Evolutionary conservation across 2,113 vertebrate species (phyloP).

Genomic region (Aegithalos caudatus): DNA sequence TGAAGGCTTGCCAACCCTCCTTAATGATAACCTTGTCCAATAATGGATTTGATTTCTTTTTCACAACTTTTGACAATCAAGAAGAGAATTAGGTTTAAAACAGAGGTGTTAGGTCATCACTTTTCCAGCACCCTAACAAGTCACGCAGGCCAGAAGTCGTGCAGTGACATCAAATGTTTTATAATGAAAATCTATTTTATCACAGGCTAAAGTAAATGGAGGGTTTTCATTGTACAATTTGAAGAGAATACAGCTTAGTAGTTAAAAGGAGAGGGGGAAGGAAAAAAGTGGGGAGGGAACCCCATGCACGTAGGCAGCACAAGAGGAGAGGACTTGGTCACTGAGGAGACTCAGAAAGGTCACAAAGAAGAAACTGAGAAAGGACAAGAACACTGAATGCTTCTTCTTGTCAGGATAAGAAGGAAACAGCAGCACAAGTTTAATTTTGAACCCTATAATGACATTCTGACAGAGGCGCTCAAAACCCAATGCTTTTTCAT

Average conservation of each 20-base stretch:
- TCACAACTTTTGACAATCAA: conserved; percentile 48
- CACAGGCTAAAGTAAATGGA: conserved; percentile 41
- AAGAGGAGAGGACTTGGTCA: background rate
- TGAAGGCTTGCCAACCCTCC: conserved; percentile 20
- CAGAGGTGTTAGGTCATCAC: conserved; percentile 33
- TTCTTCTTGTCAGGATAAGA: background rate
- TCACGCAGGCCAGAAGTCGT: background rate
- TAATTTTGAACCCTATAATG: background rate
- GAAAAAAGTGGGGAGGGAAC: background rate
- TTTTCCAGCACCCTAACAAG: conserved; percentile 18
- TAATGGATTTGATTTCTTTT: conserved; percentile 56
- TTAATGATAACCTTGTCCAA: conserved; percentile 49
- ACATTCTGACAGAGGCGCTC: background rate
- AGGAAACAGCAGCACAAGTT: background rate
- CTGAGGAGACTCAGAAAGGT: background rate
- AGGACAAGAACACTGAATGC: background rate
- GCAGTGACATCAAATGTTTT: conserved; percentile 29
- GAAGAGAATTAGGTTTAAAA: conserved; percentile 45
- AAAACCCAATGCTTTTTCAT: background rate
- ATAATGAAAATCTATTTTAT: conserved; percentile 56
- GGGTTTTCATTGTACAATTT: conserved; percentile 20
- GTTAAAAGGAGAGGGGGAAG: background rate
- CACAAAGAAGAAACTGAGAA: background rate
- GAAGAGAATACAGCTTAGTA: background rate
- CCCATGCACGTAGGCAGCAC: background rate